A percentile compares a stretch with the other conserved stretches of the same genome.
Conservation (phyloP, 1,140 invertebrate species). For the Drosophila watanabei region DNA sequence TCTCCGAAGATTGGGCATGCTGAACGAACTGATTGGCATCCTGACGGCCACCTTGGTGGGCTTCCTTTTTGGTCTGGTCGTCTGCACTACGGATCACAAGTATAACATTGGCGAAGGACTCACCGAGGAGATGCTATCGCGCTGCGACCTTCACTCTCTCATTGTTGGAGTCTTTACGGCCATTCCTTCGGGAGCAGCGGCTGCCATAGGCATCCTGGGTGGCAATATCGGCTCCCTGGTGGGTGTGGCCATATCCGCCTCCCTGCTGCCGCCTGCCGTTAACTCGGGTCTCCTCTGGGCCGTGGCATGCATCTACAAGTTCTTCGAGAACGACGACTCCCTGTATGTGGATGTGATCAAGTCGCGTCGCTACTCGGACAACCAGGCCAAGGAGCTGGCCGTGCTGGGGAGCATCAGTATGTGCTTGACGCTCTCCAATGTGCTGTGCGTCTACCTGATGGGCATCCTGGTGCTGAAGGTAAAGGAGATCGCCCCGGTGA, state of each 20-base stretch:
- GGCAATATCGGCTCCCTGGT: constrained; percentile 91
- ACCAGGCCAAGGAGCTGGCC: constrained; percentile 87
- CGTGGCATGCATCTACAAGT: constrained; percentile 87
- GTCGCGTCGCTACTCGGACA: constrained; percentile 86
- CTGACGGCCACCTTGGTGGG: constrained; percentile 88
- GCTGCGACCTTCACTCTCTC: constrained; percentile 88
- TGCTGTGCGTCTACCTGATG: constrained; percentile 90
- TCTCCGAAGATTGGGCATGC: constrained; percentile 88
- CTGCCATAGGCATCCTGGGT: constrained; percentile 90
- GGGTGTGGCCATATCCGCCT: constrained; percentile 93
- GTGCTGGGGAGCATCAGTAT: constrained; percentile 89
- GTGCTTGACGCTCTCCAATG: constrained; percentile 90
- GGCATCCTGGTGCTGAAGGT: constrained; percentile 90
- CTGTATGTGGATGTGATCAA: constrained; percentile 84
- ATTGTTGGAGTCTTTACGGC: constrained; percentile 90
- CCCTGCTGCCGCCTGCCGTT: constrained; percentile 91
- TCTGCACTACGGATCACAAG: constrained; percentile 87
- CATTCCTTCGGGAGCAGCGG: constrained; percentile 90
- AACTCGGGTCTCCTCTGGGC: constrained; percentile 91
- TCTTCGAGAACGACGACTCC: constrained; percentile 85
- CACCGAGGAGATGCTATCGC: constrained; percentile 90
- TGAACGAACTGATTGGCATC: constrained; percentile 89
- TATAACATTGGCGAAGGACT: constrained; percentile 89
- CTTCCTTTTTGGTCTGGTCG: constrained; percentile 89
- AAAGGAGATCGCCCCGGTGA: constrained; percentile 91